phyloP scores from a whole-genome alignment of 92 coral and sea anemone genomes.

The Epizoanthus illoricatus region DNA sequence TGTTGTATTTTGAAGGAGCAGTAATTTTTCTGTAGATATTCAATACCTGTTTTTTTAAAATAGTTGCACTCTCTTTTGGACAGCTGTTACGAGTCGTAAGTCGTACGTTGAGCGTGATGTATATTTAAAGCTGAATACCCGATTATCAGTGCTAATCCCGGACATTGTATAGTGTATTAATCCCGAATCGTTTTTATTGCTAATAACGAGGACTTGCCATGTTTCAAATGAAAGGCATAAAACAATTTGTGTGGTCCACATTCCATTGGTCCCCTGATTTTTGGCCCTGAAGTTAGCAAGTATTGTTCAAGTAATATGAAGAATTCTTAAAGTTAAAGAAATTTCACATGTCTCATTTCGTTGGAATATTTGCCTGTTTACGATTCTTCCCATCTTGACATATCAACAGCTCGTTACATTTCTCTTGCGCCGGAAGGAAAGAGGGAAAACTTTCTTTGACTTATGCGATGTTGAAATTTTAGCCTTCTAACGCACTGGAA shows the following conservation, averaged over 20 bases:
- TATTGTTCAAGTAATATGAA: not conserved
- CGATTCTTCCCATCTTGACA: not conserved
- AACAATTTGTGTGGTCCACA: slow-evolving; percentile 20
- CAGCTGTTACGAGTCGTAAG: not conserved
- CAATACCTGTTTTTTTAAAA: no score
- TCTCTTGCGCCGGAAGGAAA: slow-evolving; percentile 13
- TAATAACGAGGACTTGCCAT: not conserved
- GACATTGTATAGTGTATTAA: slow-evolving; percentile 32
- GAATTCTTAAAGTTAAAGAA: no score
- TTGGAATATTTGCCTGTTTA: not conserved
- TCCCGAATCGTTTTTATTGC: slow-evolving; percentile 21
- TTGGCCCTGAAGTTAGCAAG: not conserved
- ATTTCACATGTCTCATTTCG: slow-evolving; percentile 1
- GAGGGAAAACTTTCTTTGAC: not conserved
- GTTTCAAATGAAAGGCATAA: not conserved
- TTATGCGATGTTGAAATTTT: not conserved
- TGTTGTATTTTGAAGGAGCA: no score
- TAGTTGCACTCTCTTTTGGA: not conserved
- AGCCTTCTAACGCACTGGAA: no score
- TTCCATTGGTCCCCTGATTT: not conserved
- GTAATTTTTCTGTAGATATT: no score
- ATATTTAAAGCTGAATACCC: not conserved
- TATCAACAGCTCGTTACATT: slow-evolving; percentile 43
- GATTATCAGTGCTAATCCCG: slow-evolving; percentile 9
- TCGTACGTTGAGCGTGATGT: slow-evolving; percentile 28